Percentiles rank a stretch among this genome's conserved stretches.
phyloP scores from a whole-genome alignment of 2,113 vertebrate species.

The Ctenodactylus gundi region DNA sequence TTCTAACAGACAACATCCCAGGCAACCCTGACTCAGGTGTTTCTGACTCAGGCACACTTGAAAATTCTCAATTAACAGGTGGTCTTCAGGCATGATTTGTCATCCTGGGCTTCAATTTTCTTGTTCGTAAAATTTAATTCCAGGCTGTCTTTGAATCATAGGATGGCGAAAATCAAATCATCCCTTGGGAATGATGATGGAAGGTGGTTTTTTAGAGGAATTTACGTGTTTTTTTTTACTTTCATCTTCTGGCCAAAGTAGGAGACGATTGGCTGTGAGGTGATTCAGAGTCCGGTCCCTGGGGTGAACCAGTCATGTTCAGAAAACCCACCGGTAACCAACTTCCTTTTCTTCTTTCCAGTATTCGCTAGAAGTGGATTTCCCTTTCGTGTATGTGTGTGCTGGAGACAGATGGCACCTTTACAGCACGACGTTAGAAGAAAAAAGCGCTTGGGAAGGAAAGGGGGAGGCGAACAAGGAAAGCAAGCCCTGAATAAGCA shows the following conservation, averaged over 20 bases:
- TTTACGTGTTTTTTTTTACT: conserved; percentile 4
- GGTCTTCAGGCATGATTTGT: neutral
- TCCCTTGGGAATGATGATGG: neutral
- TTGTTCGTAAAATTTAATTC: conserved; percentile 26
- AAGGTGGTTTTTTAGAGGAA: neutral
- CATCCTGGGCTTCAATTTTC: neutral
- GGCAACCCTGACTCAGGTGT: neutral
- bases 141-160: neutral
- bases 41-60: neutral
- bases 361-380: conserved; percentile 73
- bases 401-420: conserved; percentile 78
- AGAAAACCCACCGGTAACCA: conserved; percentile 56
- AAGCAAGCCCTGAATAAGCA: conserved; percentile 79
- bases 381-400: conserved; percentile 77
- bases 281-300: conserved; percentile 13
- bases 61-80: neutral
- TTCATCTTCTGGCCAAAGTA: neutral
- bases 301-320: conserved; percentile 30
- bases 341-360: conserved; percentile 70
- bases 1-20: neutral
- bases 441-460: conserved; percentile 71
- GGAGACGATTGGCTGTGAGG: neutral
- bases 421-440: conserved; percentile 76
- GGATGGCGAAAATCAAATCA: neutral
- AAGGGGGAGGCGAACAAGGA: conserved; percentile 79